phyloP scores from a whole-genome alignment of 2,113 vertebrate genomes.

The Nothobranchius furzeri region DNA sequence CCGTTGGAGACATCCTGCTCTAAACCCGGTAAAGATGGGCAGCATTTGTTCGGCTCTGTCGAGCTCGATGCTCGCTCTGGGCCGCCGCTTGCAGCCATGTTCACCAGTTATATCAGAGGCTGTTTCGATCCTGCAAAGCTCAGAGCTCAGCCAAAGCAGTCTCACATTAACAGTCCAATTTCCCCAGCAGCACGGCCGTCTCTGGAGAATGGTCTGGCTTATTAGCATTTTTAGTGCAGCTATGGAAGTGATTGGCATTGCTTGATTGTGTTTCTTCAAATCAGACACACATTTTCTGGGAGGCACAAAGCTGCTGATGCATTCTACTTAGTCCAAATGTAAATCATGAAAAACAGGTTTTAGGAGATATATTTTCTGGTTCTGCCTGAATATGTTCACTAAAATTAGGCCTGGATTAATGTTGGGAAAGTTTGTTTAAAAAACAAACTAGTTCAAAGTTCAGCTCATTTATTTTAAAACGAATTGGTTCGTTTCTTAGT shows the following conservation, averaged over 20 bases:
- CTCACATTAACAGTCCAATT: background rate
- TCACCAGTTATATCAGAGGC: background rate
- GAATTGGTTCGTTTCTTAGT: too few relatives aligned
- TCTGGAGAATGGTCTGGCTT: background rate
- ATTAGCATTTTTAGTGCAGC: background rate
- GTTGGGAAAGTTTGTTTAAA: too few relatives aligned
- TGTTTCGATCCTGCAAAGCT: slow-evolving; percentile 1
- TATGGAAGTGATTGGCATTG: background rate
- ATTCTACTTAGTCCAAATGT: too few relatives aligned
- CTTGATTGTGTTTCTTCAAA: background rate
- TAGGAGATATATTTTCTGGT: background rate
- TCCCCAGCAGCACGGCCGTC: background rate
- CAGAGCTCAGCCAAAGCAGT: background rate
- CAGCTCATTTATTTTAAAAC: too few relatives aligned
- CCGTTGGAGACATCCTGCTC: background rate
- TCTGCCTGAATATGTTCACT: too few relatives aligned
- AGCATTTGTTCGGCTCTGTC: background rate
- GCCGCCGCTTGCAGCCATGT: background rate
- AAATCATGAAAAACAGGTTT: too few relatives aligned
- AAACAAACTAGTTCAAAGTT: too few relatives aligned
- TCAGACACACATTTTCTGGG: background rate
- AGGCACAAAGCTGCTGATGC: background rate
- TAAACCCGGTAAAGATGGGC: background rate
- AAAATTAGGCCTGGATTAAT: too few relatives aligned
- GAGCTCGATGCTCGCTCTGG: background rate